Percentiles rank a stretch among this genome's conserved stretches.
phyloP scores from a whole-genome alignment of 1,140 invertebrate genomes.

The Hestina assimilis region DNA sequence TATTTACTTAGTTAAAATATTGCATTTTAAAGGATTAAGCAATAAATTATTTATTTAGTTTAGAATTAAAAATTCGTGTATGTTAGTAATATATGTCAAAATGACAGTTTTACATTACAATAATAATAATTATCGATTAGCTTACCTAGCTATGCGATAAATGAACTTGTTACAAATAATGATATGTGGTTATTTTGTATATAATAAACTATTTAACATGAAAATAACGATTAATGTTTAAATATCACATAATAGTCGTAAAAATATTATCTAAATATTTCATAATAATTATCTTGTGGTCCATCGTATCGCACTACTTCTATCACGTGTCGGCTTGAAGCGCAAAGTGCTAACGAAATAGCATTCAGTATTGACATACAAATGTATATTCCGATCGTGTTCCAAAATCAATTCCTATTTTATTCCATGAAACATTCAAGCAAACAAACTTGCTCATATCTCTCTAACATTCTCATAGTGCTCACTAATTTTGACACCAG shows the following conservation, averaged over 20 bases:
- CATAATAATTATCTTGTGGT: constrained; percentile 66
- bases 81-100: constrained; percentile 19
- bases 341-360: constrained; percentile 21
- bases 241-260: constrained; percentile 77
- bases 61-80: constrained; percentile 7
- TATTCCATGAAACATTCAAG: background rate
- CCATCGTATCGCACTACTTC: constrained; percentile 46
- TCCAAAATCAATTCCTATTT: background rate
- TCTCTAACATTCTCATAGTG: background rate
- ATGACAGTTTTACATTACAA: background rate
- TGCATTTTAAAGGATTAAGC: constrained; percentile 22
- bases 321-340: constrained; percentile 29
- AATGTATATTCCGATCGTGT: background rate
- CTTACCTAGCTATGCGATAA: constrained; percentile 37
- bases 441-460: background rate
- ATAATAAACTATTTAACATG: constrained; percentile 64
- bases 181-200: constrained; percentile 71
- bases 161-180: constrained; percentile 63
- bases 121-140: constrained; percentile 5
- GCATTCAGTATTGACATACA: constrained; percentile 1
- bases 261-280: constrained; percentile 63
- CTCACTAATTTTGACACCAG: background rate
- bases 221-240: constrained; percentile 71
- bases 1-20: constrained; percentile 19
- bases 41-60: constrained; percentile 30